Evolutionary conservation across 1,140 invertebrate genomes (phyloP).

Genomic region (Meloidogyne hapla): DNA sequence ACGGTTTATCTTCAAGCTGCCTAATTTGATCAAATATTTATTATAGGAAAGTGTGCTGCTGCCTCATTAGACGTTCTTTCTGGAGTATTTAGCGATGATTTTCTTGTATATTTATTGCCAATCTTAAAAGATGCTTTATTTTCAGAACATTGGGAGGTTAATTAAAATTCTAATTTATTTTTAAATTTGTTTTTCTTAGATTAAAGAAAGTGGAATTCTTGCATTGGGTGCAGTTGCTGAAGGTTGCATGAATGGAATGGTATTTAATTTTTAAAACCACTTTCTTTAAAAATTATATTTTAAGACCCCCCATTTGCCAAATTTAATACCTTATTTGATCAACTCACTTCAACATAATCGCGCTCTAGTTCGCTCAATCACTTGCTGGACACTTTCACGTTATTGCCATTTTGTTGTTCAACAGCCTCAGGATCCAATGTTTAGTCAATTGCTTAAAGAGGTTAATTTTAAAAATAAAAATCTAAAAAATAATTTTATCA

Average conservation of each 20-base stretch:
- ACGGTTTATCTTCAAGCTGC: too few species aligned
- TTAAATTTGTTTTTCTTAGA: conserved; percentile 60
- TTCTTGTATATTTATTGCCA: conserved; percentile 87
- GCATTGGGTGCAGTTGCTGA: conserved; percentile 97
- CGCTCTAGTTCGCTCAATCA: conserved; percentile 92
- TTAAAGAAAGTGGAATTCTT: conserved; percentile 92
- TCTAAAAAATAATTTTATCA: background rate
- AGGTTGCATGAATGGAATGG: conserved; percentile 96
- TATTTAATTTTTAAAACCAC: background rate
- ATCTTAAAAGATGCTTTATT: conserved; percentile 95
- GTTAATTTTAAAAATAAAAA: conserved; percentile 32
- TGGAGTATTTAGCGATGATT: conserved; percentile 91
- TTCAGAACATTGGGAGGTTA: conserved; percentile 83
- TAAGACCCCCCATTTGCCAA: conserved; percentile 79
- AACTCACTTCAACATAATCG: conserved; percentile 88
- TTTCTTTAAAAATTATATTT: background rate
- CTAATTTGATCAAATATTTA: conserved; percentile 8
- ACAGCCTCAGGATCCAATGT: conserved; percentile 84
- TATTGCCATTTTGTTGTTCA: conserved; percentile 95
- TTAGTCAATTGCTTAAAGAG: conserved; percentile 92
- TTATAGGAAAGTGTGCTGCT: conserved; percentile 85
- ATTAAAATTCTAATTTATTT: conserved; percentile 11
- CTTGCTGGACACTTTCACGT: conserved; percentile 95
- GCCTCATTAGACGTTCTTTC: conserved; percentile 94
- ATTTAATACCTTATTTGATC: conserved; percentile 93